These are phyloP conservation scores for Lepus europaeus DNA, from an alignment of 2,113 vertebrate genomes.

Conservation along the genomic window DNA sequence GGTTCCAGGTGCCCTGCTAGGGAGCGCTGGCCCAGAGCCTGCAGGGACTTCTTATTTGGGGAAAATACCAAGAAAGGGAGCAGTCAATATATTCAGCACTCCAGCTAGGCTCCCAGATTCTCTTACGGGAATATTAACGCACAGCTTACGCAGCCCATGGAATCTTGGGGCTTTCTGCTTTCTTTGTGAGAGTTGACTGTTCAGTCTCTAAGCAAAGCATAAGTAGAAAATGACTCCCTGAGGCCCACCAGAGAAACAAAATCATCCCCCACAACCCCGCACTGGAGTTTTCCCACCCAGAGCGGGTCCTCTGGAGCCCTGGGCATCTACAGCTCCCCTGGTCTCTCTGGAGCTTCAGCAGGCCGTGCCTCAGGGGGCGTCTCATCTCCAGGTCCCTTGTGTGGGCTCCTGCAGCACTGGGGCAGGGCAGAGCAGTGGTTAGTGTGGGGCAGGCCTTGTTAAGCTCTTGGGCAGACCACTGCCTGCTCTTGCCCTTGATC, in stretches of 20 bases:
- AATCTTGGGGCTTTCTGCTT: conserved; percentile 13
- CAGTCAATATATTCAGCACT: neutral
- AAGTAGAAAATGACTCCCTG: neutral
- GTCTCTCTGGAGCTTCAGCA: neutral
- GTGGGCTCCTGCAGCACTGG: neutral
- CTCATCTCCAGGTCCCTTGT: neutral
- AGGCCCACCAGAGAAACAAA: conserved; percentile 27
- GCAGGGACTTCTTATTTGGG: neutral
- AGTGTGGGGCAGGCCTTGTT: neutral
- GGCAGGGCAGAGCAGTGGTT: neutral
- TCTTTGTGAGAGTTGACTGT: neutral
- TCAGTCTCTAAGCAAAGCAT: neutral
- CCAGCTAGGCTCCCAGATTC: neutral
- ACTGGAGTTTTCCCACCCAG: conserved; percentile 12
- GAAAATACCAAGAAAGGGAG: neutral
- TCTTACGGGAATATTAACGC: neutral
- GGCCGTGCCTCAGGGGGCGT: accelerated
- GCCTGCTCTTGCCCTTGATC: neutral
- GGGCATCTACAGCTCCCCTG: neutral
- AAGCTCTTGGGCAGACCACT: neutral
- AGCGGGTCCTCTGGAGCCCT: neutral
- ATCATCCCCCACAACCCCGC: neutral
- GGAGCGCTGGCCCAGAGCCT: neutral
- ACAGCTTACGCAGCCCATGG: neutral
- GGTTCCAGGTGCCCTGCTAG: neutral